Percentiles rank a stretch among this genome's conserved stretches.
Evolutionary conservation across 2,888 invertebrate species (phyloP).

Genomic region (Pterostichus madidus): DNA sequence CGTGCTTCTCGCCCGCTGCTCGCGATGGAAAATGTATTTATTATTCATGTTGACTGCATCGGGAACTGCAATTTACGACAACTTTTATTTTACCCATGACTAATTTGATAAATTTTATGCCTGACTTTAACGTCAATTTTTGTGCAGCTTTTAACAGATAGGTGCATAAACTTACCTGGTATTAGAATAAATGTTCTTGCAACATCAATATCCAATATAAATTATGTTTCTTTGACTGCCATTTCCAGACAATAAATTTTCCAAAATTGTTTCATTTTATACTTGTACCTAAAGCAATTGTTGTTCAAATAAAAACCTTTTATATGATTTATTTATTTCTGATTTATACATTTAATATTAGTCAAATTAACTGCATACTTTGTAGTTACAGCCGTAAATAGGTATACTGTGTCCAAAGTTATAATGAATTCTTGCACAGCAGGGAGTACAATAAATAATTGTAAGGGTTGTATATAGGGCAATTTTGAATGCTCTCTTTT

Average conservation of each 20-base stretch:
- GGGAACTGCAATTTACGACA: constrained; percentile 43
- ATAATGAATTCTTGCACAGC: too few species aligned
- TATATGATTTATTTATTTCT: too few species aligned
- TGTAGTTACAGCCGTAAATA: too few species aligned
- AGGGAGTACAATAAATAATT: too few species aligned
- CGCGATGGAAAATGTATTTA: constrained; percentile 50
- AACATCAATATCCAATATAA: constrained; percentile 15
- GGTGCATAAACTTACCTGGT: constrained; percentile 28
- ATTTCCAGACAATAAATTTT: constrained; percentile 9
- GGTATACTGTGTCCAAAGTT: too few species aligned
- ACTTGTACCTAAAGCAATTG: too few species aligned
- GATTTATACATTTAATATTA: not conserved
- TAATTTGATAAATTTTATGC: constrained; percentile 51
- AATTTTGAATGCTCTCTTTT: too few species aligned
- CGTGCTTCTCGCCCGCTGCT: constrained; percentile 43
- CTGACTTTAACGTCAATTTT: constrained; percentile 38
- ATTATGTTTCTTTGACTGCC: constrained; percentile 43
- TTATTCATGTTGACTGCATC: constrained; percentile 56
- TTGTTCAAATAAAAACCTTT: too few species aligned
- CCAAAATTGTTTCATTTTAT: constrained; percentile 16
- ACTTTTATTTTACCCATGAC: constrained; percentile 47
- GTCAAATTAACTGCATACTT: too few species aligned
- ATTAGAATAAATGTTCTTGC: constrained; percentile 40
- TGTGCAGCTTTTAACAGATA: not conserved
- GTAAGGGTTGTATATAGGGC: too few species aligned